Percentiles rank a stretch among this genome's conserved stretches.
Conservation (phyloP, 2,797 vertebrate genomes). For the Taeniopygia guttata region DNA sequence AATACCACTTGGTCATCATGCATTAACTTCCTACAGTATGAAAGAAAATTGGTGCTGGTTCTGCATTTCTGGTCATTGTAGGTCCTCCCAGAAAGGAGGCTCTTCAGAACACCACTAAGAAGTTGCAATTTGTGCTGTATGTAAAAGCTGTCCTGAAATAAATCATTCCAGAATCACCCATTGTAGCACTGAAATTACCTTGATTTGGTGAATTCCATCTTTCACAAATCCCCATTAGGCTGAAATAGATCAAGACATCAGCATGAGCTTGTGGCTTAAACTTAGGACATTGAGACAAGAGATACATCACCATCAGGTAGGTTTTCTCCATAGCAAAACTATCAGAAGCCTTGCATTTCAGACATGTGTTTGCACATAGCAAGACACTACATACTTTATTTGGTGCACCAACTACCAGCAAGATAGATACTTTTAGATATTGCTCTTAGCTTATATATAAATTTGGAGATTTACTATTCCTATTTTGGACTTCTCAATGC, state of each 20-base stretch:
- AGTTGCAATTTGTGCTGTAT: neutral
- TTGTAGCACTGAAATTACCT: neutral
- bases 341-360: neutral
- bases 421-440: neutral
- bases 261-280: neutral
- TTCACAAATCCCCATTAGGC: neutral
- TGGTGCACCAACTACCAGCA: neutral
- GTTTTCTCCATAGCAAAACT: neutral
- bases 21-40: neutral
- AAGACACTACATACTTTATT: neutral
- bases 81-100: neutral
- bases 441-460: neutral
- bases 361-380: neutral
- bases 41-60: neutral
- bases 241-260: neutral
- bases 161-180: neutral
- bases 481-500: neutral
- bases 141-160: neutral
- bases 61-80: neutral
- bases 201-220: neutral
- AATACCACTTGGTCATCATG: neutral
- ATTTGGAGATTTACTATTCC: neutral
- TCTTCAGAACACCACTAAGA: neutral
- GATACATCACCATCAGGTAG: neutral
- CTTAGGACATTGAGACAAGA: neutral